A percentile compares a stretch with the other conserved stretches of the same genome.
These are phyloP conservation scores for Nyctereutes procyonoides DNA, from an alignment of 2,113 vertebrate genomes.

Conservation along the genomic window DNA sequence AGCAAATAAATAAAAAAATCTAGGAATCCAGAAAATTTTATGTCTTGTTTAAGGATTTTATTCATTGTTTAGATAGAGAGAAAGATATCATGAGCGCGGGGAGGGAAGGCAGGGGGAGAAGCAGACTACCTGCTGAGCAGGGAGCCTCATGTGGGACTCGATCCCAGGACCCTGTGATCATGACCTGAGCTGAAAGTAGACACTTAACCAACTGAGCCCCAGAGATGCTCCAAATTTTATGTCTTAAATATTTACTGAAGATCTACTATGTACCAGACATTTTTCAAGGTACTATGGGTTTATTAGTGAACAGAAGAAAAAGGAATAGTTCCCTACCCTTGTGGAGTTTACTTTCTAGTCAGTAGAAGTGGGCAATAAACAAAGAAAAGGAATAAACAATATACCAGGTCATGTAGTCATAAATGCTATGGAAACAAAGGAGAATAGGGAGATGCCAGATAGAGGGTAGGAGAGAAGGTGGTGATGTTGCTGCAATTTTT, in stretches of 20 bases:
- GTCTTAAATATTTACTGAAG: background rate
- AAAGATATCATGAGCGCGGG: too few species aligned
- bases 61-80: too few species aligned
- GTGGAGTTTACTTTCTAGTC: background rate
- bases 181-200: too few species aligned
- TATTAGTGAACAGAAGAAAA: background rate
- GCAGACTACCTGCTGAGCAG: too few species aligned
- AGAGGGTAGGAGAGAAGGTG: background rate
- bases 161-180: too few species aligned
- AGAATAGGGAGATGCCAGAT: background rate
- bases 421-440: background rate
- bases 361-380: background rate
- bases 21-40: background rate
- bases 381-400: background rate
- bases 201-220: too few species aligned
- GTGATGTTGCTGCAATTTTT: background rate
- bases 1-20: too few species aligned
- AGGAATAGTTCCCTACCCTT: background rate
- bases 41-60: background rate
- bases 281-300: background rate
- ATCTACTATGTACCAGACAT: background rate
- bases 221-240: background rate
- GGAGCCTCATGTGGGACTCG: too few species aligned
- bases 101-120: too few species aligned
- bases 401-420: background rate